Conservation (phyloP, 2,888 invertebrate species). For the Hirtodrosophila cameraria region DNA sequence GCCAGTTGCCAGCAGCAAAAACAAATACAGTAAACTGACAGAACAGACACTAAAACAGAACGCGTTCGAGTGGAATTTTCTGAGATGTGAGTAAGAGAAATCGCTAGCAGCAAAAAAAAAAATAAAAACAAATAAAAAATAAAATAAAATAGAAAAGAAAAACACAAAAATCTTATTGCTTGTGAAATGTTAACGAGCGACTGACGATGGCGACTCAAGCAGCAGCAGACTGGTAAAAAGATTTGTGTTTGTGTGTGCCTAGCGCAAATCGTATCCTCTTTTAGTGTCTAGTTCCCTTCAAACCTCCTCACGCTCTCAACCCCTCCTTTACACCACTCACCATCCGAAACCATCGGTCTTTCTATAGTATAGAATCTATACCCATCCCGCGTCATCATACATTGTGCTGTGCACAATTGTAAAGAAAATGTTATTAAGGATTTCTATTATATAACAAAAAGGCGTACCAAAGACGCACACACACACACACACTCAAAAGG, state of each 20-base stretch:
- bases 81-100: not conserved
- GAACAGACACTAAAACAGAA: slow-evolving; percentile 51
- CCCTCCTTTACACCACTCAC: no score
- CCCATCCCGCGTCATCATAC: no score
- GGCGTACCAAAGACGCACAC: slow-evolving; percentile 65
- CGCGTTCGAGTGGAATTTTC: slow-evolving; percentile 35
- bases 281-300: no score
- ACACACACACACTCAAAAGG: slow-evolving; percentile 21
- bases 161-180: slow-evolving; percentile 72
- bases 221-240: slow-evolving; percentile 57
- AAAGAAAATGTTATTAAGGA: slow-evolving; percentile 82
- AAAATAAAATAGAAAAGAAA: slow-evolving; percentile 5
- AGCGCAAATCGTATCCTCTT: slow-evolving; percentile 64
- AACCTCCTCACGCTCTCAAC: not conserved
- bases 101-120: not conserved
- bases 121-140: slow-evolving; percentile 4
- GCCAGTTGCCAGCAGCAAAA: slow-evolving; percentile 58
- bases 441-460: slow-evolving; percentile 80
- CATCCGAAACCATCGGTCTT: no score
- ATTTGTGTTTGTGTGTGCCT: slow-evolving; percentile 53
- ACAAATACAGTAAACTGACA: slow-evolving; percentile 70
- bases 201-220: slow-evolving; percentile 71
- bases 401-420: slow-evolving; percentile 62
- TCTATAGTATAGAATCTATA: no score
- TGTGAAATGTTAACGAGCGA: slow-evolving; percentile 80